Conservation (phyloP, 2,888 invertebrate species). For the Acleris cristana region DNA sequence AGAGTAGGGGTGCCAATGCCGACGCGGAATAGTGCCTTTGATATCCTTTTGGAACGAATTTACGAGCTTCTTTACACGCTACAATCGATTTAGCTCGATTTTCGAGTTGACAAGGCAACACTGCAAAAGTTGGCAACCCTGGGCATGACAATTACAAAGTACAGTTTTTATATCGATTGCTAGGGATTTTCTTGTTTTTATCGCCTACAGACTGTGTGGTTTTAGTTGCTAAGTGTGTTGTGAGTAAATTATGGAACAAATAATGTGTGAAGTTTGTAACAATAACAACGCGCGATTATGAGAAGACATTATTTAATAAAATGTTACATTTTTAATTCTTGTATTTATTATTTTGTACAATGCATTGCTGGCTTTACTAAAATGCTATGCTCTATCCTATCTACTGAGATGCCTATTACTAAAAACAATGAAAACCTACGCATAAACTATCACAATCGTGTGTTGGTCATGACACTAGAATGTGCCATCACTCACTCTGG, state of each 20-base stretch:
- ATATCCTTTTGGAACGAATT: conserved; percentile 40
- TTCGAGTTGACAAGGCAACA: conserved; percentile 13
- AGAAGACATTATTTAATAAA: conserved; percentile 80
- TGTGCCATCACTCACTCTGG: no score
- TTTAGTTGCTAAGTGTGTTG: conserved; percentile 72
- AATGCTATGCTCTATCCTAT: no score
- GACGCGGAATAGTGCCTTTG: conserved; percentile 33
- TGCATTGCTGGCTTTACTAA: background rate
- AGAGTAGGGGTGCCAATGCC: conserved; percentile 16
- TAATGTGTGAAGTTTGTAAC: conserved; percentile 73
- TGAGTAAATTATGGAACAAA: conserved; percentile 80
- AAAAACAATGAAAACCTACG: no score
- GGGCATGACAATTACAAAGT: conserved; percentile 14
- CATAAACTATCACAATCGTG: no score
- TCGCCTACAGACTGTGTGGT: conserved; percentile 69
- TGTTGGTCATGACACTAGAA: no score
- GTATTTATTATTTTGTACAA: conserved; percentile 35
- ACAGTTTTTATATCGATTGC: conserved; percentile 18
- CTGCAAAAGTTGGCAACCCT: conserved; percentile 25
- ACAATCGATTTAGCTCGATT: conserved; percentile 17
- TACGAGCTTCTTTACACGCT: conserved; percentile 31
- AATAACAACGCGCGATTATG: conserved; percentile 70
- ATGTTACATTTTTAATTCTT: conserved; percentile 70
- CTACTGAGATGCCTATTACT: no score
- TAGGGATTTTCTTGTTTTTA: conserved; percentile 65